Conservation (phyloP, 2,797 vertebrate genomes). For the Meda fulgida region DNA sequence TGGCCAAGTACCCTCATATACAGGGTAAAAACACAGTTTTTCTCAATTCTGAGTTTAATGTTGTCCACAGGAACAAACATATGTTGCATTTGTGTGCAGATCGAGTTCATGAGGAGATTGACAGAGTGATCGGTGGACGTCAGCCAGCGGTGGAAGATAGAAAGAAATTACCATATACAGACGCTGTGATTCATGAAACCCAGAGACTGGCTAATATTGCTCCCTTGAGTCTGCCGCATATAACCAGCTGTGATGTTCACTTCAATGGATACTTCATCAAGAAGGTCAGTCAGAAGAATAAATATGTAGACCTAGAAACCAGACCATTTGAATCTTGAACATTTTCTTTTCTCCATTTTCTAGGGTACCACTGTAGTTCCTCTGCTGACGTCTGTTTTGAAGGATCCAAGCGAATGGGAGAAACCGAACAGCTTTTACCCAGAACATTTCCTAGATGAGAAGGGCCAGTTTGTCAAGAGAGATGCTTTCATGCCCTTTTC, state of each 20-base stretch:
- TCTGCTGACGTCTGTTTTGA: too few species aligned
- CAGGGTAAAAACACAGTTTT: slow-evolving; percentile 66
- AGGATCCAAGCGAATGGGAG: too few species aligned
- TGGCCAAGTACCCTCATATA: slow-evolving; percentile 77
- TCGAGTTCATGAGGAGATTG: slow-evolving; percentile 62
- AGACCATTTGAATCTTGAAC: background rate
- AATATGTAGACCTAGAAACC: too few species aligned
- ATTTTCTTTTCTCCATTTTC: too few species aligned
- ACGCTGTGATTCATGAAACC: slow-evolving; percentile 70
- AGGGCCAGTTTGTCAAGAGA: too few species aligned
- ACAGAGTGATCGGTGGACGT: slow-evolving; percentile 59
- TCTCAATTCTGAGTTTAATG: background rate
- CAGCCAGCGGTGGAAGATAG: slow-evolving; percentile 65
- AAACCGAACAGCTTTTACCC: too few species aligned
- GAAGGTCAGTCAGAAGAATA: too few species aligned
- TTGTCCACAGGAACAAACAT: too few species aligned
- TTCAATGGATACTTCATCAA: background rate
- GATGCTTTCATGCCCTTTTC: too few species aligned
- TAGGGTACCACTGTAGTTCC: too few species aligned
- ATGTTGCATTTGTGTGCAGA: too few species aligned
- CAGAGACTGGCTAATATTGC: background rate
- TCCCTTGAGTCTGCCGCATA: slow-evolving; percentile 13
- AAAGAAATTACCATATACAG: slow-evolving; percentile 64
- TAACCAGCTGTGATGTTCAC: slow-evolving; percentile 22
- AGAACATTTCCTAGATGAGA: too few species aligned